Percentiles rank a stretch among this genome's conserved stretches.
Evolutionary conservation across 2,888 invertebrate genomes (phyloP).

Genomic region (Pseudeuparius sepicola): DNA sequence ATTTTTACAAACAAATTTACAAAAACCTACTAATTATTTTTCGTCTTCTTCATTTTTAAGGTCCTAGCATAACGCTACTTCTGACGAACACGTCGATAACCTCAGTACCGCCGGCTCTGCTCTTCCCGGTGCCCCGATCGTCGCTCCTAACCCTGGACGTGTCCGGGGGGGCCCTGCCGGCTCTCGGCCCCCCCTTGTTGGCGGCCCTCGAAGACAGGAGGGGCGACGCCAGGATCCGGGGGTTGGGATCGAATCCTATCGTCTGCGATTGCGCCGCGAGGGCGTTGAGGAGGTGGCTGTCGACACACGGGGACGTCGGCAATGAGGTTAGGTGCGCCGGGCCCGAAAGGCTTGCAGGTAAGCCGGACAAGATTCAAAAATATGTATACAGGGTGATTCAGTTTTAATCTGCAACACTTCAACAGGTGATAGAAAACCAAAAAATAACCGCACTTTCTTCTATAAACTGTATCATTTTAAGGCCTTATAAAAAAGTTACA

Average conservation of each 20-base stretch:
- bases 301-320: conserved; percentile 52
- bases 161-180: conserved; percentile 64
- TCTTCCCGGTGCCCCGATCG: conserved; percentile 81
- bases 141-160: conserved; percentile 71
- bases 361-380: too few species aligned
- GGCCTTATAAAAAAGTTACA: too few species aligned
- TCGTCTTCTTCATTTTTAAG: conserved; percentile 43
- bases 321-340: conserved; percentile 51
- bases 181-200: conserved; percentile 67
- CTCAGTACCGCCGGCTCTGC: conserved; percentile 66
- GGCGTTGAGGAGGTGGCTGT: conserved; percentile 70
- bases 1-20: too few species aligned
- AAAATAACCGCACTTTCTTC: too few species aligned
- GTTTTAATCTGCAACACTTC: too few species aligned
- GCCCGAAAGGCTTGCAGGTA: conserved; percentile 59
- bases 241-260: conserved; percentile 70
- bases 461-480: too few species aligned
- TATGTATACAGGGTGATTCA: too few species aligned
- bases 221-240: conserved; percentile 62
- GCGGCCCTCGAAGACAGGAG: conserved; percentile 73
- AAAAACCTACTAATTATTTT: too few species aligned
- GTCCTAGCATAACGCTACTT: conserved; percentile 58
- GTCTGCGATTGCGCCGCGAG: conserved; percentile 77
- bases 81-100: conserved; percentile 73
- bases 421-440: too few species aligned